These are phyloP conservation scores for Platalea minor DNA, from an alignment of 2,797 vertebrate species.

Conservation along the genomic window DNA sequence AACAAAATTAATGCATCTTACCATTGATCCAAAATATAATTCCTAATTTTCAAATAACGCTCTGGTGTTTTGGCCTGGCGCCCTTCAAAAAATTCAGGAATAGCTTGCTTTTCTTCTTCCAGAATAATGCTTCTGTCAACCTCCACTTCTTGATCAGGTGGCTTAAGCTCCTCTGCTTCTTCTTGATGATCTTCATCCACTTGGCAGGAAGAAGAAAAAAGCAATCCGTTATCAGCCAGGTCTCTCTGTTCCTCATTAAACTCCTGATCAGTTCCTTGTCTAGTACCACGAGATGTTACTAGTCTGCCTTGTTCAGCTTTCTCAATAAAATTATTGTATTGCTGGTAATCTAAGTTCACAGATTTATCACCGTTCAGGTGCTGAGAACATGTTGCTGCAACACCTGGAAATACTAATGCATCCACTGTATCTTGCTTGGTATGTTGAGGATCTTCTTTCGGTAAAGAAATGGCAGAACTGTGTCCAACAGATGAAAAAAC, in stretches of 20 bases:
- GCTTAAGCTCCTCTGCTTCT: slow-evolving; percentile 86
- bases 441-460: slow-evolving; percentile 9
- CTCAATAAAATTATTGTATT: neutral
- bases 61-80: slow-evolving; percentile 95
- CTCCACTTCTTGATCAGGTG: slow-evolving; percentile 89
- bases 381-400: slow-evolving; percentile 9
- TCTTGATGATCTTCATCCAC: slow-evolving; percentile 69
- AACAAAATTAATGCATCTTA: slow-evolving; percentile 63
- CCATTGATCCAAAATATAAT: slow-evolving; percentile 98
- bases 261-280: neutral
- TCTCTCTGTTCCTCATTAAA: slow-evolving; percentile 35
- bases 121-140: slow-evolving; percentile 84
- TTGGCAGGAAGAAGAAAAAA: slow-evolving; percentile 64
- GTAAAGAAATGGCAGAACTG: neutral
- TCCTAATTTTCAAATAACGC: slow-evolving; percentile 95
- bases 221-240: neutral
- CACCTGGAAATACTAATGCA: neutral
- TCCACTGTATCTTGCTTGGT: neutral
- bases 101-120: slow-evolving; percentile 96
- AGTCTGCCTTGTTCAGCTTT: neutral
- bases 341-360: neutral
- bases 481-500: neutral
- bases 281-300: neutral
- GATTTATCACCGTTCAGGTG: slow-evolving; percentile 17
- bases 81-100: slow-evolving; percentile 97